Evolutionary conservation across 2,888 invertebrate genomes (phyloP), one percentile per base, ranked within the genome.

Genomic region (Noctua comes): DNA sequence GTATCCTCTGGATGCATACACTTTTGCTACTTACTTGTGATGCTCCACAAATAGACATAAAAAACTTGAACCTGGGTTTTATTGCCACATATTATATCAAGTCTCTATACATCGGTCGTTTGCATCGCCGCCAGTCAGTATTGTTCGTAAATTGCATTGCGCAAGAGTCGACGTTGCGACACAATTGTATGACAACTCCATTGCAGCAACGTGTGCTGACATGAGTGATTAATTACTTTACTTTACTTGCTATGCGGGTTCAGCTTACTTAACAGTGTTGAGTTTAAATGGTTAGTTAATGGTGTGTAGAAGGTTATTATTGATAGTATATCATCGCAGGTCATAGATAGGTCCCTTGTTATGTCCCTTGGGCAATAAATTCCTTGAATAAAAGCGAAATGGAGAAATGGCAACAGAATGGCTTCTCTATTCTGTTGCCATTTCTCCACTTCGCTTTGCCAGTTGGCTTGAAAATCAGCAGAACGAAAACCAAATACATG

Each of bases 111-210:
- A 40, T 69, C 54, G 48, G 10, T 54, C 68, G 71, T 68, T 75
- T 24, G 46, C 73, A 82, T 76, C 51, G 70, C 57, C 40, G 27
- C 18, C 68, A 73, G 46, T 48, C 68, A 68, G 80, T 68, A 90
- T 90, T 90, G 91, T 90, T 88, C 86, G 62, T 69, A 79, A 75
- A 82, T 84, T 84, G 86, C 89, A 82, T 84, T 84, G 86, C 89
- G 86, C 87, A 90, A 88, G 85, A 77, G 85, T 85, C 51, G 54
- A 40, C 36, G 68, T 84, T 84, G 64, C 84, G 79, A 75, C 86
- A 86, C 86, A 85, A 87, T 86, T 88, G 88, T 88, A 87, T 89
- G 90, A 89, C 88, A 86, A 87, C 85, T 79, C 77, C 65, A 86
- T 90, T 88, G 87, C 88, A 79, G 80, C 76, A 82, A 86, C 74